A percentile compares a stretch with the other conserved stretches of the same genome.
These are phyloP conservation scores for Protobothrops flavoviridis DNA, from an alignment of 2,113 vertebrate genomes.

Conservation along the genomic window DNA sequence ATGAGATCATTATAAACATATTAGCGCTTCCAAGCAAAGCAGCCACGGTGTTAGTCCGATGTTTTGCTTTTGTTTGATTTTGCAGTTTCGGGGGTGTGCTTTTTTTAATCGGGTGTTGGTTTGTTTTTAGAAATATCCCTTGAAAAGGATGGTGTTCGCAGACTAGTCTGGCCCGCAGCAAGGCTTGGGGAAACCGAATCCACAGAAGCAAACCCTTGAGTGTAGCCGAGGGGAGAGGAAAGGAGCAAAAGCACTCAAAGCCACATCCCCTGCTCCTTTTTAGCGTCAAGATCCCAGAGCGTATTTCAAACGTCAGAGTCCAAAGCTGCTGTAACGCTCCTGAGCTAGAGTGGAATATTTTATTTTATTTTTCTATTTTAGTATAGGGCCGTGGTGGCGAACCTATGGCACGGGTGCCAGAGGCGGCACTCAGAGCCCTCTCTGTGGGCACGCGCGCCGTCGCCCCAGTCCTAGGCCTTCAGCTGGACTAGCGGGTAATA, in stretches of 20 bases:
- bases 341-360: not conserved
- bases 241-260: too few relatives aligned
- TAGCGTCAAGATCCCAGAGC: not conserved
- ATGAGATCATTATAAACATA: constrained; percentile 8
- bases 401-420: too few relatives aligned
- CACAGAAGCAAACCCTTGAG: not conserved
- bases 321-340: not conserved
- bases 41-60: not conserved
- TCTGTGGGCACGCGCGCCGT: too few relatives aligned
- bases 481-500: too few relatives aligned
- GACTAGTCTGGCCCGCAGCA: constrained; percentile 11
- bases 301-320: not conserved
- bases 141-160: not conserved
- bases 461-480: too few relatives aligned
- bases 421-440: too few relatives aligned
- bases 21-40: constrained; percentile 7
- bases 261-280: too few relatives aligned
- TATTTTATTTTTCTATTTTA: not conserved
- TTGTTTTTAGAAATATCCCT: not conserved
- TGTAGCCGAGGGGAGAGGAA: too few relatives aligned
- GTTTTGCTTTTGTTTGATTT: not conserved
- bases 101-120: not conserved
- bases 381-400: too few relatives aligned
- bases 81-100: not conserved
- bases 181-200: not conserved